phyloP scores from a whole-genome alignment of 2,888 invertebrate species.

The Elmis aenea region DNA sequence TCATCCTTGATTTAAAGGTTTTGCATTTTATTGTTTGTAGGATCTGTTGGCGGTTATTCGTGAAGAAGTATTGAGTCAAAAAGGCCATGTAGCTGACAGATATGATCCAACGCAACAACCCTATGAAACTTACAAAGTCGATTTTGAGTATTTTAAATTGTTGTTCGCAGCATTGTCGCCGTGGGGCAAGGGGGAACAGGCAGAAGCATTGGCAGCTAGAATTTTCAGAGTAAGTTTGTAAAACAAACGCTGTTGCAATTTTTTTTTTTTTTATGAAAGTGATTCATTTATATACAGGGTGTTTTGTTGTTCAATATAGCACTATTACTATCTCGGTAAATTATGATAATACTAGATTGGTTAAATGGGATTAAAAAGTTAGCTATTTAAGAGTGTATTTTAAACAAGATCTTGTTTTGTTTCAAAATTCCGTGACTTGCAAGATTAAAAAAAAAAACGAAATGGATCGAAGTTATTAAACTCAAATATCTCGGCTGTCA shows the following conservation, averaged over 20 bases:
- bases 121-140: conserved; percentile 80
- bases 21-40: too few relatives aligned
- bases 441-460: too few relatives aligned
- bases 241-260: background rate
- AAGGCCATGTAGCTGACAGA: conserved; percentile 55
- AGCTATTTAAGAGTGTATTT: too few relatives aligned
- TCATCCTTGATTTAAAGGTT: too few relatives aligned
- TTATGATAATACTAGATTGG: too few relatives aligned
- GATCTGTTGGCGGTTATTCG: conserved; percentile 50
- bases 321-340: too few relatives aligned
- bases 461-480: too few relatives aligned
- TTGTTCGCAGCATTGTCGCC: conserved; percentile 84
- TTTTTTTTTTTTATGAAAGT: background rate
- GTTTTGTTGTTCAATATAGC: too few relatives aligned
- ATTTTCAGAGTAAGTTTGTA: conserved; percentile 72
- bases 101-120: conserved; percentile 72
- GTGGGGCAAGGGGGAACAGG: conserved; percentile 81
- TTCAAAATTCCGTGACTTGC: too few relatives aligned
- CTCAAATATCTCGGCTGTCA: too few relatives aligned
- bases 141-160: conserved; percentile 84
- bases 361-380: too few relatives aligned
- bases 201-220: conserved; percentile 78
- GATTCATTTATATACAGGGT: background rate
- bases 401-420: too few relatives aligned
- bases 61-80: conserved; percentile 72